These are phyloP conservation scores for Nematopogon swammerdamellus DNA, from an alignment of 2,888 invertebrate species.

Conservation along the genomic window DNA sequence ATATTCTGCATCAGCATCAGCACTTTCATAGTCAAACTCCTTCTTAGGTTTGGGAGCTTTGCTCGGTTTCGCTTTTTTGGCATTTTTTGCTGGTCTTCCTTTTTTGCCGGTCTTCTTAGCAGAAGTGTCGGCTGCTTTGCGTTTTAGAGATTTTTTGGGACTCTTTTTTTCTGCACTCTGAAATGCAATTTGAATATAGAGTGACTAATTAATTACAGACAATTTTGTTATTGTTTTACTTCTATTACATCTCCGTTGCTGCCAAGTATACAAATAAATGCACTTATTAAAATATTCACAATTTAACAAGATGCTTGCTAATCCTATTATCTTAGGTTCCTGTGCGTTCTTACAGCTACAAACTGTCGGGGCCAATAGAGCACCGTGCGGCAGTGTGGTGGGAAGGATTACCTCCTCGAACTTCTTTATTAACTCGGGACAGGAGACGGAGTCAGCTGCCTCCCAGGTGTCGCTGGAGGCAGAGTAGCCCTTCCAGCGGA, in stretches of 20 bases:
- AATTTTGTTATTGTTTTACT: too few relatives aligned
- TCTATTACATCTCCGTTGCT: too few relatives aligned
- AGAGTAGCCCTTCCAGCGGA: slow-evolving; percentile 76
- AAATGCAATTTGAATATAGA: too few relatives aligned
- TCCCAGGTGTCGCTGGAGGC: slow-evolving; percentile 74
- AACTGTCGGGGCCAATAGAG: too few relatives aligned
- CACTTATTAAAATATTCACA: too few relatives aligned
- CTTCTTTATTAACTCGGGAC: slow-evolving; percentile 62
- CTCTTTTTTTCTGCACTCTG: slow-evolving; percentile 19
- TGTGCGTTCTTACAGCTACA: too few relatives aligned
- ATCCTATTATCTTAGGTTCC: too few relatives aligned
- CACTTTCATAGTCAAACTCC: slow-evolving; percentile 37
- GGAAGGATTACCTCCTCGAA: slow-evolving; percentile 32
- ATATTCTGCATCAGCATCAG: slow-evolving; percentile 60
- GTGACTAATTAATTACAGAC: too few relatives aligned
- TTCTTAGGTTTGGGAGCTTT: slow-evolving; percentile 28
- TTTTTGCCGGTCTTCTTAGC: slow-evolving; percentile 10
- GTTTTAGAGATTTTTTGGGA: slow-evolving; percentile 14
- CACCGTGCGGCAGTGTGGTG: too few relatives aligned
- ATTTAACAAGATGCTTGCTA: too few relatives aligned
- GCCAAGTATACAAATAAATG: too few relatives aligned
- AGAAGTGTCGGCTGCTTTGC: neutral
- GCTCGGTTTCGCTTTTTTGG: slow-evolving; percentile 13
- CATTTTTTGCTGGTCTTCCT: slow-evolving; percentile 25
- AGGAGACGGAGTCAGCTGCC: slow-evolving; percentile 66